A percentile compares a stretch with the other conserved stretches of the same genome.
Conservation (phyloP, 1,140 invertebrate species). For the Lepeophtheirus salmonis region DNA sequence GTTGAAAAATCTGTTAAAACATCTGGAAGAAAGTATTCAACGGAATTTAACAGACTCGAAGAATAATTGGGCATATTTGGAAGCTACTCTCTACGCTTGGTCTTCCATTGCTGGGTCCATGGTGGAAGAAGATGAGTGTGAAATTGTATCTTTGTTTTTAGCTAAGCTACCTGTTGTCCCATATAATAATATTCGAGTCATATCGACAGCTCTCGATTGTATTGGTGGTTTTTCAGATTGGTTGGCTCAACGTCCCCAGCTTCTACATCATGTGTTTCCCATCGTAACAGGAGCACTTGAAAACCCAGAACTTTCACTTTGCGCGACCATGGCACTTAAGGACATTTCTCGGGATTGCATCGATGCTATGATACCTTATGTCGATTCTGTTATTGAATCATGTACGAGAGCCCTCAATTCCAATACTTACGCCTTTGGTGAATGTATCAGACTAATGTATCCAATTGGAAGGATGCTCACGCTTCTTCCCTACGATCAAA, state of each 20-base stretch:
- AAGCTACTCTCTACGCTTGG: constrained; percentile 62
- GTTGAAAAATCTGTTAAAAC: constrained; percentile 39
- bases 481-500: constrained; percentile 38
- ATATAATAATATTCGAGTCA: constrained; percentile 38
- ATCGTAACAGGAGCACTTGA: constrained; percentile 45
- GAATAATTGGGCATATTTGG: constrained; percentile 41
- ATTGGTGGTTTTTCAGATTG: constrained; percentile 61
- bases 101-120: constrained; percentile 55
- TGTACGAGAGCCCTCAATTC: constrained; percentile 35
- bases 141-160: constrained; percentile 36
- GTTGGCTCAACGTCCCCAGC: constrained; percentile 44
- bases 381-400: constrained; percentile 43
- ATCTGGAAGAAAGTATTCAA: constrained; percentile 34
- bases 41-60: constrained; percentile 29
- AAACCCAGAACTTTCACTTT: constrained; percentile 44
- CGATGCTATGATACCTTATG: constrained; percentile 45
- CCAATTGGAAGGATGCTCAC: constrained; percentile 52
- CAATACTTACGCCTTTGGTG: constrained; percentile 37
- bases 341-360: constrained; percentile 61
- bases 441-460: constrained; percentile 50
- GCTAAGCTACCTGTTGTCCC: constrained; percentile 43
- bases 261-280: constrained; percentile 35
- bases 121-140: constrained; percentile 39
- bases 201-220: constrained; percentile 47
- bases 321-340: constrained; percentile 65